These are phyloP conservation scores for Anguilla pacifica DNA, from an alignment of 2,797 vertebrate species.

Conservation along the genomic window DNA sequence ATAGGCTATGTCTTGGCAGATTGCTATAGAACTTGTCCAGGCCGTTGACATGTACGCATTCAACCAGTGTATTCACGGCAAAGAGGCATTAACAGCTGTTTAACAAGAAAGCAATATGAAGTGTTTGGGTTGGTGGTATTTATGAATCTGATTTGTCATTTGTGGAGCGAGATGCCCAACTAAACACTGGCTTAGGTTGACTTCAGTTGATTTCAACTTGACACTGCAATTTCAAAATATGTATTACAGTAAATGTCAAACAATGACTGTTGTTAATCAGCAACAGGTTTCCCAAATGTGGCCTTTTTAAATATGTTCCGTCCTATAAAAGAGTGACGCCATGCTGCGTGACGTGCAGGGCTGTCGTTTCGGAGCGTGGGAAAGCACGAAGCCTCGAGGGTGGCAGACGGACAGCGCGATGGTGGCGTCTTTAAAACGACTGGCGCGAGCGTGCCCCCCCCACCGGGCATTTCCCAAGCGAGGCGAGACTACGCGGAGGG, in stretches of 20 bases:
- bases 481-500: constrained; percentile 34
- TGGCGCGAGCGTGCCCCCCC: constrained; percentile 25
- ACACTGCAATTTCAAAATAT: neutral
- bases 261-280: neutral
- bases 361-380: constrained; percentile 42
- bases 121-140: neutral
- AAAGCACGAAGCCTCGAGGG: constrained; percentile 40
- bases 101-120: neutral
- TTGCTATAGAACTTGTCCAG: neutral
- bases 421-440: constrained; percentile 29
- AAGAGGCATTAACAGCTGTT: neutral
- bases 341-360: neutral
- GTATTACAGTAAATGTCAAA: neutral
- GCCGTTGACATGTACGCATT: neutral
- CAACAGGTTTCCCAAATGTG: neutral
- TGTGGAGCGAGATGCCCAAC: neutral
- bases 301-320: neutral
- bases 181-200: neutral
- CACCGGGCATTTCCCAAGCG: constrained; percentile 39
- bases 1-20: neutral
- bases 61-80: neutral
- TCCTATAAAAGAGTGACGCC: neutral
- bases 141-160: neutral
- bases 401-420: neutral
- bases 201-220: neutral